phyloP scores from a whole-genome alignment of 2,113 vertebrate species.

The Mixornis gularis region DNA sequence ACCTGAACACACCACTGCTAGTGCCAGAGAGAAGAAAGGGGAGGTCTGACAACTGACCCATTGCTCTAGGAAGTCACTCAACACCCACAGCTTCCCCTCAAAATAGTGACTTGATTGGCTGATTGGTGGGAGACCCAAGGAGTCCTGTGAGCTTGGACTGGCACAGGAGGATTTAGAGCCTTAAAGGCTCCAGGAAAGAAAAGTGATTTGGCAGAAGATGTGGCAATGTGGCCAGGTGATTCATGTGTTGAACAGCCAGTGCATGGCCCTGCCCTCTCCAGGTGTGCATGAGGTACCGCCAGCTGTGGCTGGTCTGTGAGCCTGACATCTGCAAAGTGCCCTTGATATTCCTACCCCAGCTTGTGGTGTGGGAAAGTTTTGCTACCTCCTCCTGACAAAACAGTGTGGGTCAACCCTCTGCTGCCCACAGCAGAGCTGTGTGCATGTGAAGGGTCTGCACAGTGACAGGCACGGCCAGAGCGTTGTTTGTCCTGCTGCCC shows the following conservation, averaged over 20 bases:
- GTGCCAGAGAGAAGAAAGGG: not conserved
- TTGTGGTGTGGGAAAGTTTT: not conserved
- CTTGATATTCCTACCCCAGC: accelerated
- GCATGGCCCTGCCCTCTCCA: not conserved
- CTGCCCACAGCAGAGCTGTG: not conserved
- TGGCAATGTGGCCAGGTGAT: not conserved
- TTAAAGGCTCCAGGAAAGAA: not conserved
- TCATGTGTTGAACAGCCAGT: not conserved
- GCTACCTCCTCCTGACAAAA: not conserved
- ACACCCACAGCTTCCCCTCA: too few relatives aligned
- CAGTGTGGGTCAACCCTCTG: not conserved
- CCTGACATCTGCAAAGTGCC: not conserved
- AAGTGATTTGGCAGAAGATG: not conserved
- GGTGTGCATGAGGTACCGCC: not conserved
- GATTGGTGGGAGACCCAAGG: not conserved
- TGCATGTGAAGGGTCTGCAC: not conserved
- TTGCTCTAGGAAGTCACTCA: not conserved
- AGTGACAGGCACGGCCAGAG: accelerated
- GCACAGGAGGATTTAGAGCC: not conserved
- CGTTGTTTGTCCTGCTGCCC: accelerated
- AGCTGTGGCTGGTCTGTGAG: not conserved
- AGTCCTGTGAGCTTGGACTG: not conserved
- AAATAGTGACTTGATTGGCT: not conserved
- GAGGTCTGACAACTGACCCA: not conserved
- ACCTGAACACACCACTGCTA: not conserved